phyloP scores from a whole-genome alignment of 2,113 vertebrate genomes.

The Daphoenositta chrysoptera region DNA sequence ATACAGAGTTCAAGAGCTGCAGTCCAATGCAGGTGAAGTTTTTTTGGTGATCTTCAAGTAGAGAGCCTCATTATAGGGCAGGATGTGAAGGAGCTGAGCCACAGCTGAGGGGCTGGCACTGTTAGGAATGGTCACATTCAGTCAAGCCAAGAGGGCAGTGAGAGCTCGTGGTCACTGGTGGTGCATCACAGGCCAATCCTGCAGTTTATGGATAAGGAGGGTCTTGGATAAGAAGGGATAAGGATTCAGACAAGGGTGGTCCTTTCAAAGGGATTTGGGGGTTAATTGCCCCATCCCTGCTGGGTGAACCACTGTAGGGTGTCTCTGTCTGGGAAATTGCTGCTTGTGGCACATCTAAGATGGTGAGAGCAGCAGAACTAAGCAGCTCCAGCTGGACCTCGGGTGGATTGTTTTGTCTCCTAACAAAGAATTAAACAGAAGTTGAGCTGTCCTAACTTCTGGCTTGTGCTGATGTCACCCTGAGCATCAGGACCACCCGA shows the following conservation, averaged over 20 bases:
- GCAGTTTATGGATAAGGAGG: neutral
- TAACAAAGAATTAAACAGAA: neutral
- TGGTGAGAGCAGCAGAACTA: neutral
- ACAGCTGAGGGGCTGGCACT: neutral
- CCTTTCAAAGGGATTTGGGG: neutral
- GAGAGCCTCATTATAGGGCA: neutral
- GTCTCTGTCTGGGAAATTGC: neutral
- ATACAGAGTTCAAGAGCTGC: neutral
- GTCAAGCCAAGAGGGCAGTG: neutral
- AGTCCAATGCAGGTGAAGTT: rapidly evolving
- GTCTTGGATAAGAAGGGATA: neutral
- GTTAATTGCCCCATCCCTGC: neutral
- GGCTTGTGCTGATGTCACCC: neutral
- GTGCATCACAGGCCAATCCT: neutral
- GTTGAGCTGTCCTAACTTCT: neutral
- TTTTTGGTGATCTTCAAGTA: neutral
- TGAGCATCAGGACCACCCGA: neutral
- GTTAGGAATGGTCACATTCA: neutral
- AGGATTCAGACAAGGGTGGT: neutral
- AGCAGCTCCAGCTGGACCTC: neutral
- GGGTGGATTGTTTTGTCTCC: neutral
- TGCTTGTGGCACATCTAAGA: neutral
- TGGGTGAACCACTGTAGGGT: neutral
- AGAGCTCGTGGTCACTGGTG: neutral
- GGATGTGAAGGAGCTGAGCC: neutral